A percentile compares a stretch with the other conserved stretches of the same genome.
Conservation (phyloP, 1,140 invertebrate genomes). For the Cyclargus thomasi region DNA sequence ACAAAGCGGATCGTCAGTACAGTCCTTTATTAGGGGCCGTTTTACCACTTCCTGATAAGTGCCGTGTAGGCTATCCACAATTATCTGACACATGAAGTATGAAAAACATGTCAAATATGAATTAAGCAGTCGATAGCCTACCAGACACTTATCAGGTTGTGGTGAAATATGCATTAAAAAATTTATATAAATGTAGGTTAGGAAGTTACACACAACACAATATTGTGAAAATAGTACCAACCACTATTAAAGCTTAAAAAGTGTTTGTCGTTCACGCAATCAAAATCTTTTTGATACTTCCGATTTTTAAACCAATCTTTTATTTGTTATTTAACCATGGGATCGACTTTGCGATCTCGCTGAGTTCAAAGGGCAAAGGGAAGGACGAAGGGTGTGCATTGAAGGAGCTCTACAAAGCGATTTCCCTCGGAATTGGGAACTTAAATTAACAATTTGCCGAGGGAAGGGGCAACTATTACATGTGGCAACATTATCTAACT, state of each 20-base stretch:
- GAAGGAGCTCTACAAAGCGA: constrained; percentile 60
- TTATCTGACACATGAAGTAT: no score
- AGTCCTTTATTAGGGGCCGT: no score
- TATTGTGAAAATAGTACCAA: no score
- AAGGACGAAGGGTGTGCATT: constrained; percentile 54
- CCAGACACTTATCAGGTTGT: no score
- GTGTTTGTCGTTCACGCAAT: constrained; percentile 37
- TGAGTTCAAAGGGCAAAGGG: constrained; percentile 67
- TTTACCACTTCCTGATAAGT: no score
- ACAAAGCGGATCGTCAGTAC: no score
- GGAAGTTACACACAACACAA: no score
- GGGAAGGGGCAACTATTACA: neutral
- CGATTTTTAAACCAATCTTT: constrained; percentile 64
- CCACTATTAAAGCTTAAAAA: constrained; percentile 28
- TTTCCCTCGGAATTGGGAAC: constrained; percentile 39
- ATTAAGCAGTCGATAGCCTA: no score
- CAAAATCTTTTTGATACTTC: constrained; percentile 60
- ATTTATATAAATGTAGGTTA: no score
- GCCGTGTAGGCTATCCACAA: no score
- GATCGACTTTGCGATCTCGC: constrained; percentile 69
- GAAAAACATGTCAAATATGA: no score
- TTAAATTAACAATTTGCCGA: constrained; percentile 29
- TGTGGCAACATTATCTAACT: neutral
- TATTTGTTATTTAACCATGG: constrained; percentile 70
- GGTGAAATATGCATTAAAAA: no score